Evolutionary conservation across 2,113 vertebrate genomes (phyloP).

Genomic region (Thalassoma bifasciatum): DNA sequence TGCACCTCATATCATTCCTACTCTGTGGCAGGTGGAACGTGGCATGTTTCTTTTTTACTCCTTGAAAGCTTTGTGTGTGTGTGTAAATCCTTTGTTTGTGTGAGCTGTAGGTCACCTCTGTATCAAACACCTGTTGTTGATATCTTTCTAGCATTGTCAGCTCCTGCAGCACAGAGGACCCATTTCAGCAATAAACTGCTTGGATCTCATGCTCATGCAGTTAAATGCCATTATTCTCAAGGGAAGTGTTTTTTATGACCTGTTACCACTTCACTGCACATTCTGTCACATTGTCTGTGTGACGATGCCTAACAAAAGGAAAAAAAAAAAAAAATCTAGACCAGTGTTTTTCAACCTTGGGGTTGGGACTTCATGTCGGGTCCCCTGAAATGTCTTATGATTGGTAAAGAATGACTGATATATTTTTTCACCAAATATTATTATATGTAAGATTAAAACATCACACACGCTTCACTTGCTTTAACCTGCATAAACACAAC

Average conservation of each 20-base stretch:
- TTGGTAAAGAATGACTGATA: no score
- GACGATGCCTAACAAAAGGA: constrained; percentile 60
- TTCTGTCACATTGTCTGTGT: constrained; percentile 60
- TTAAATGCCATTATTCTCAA: constrained; percentile 58
- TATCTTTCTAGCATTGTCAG: constrained; percentile 1
- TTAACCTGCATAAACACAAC: no score
- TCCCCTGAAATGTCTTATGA: no score
- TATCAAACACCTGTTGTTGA: neutral
- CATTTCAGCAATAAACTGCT: constrained; percentile 29
- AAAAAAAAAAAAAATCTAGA: no score
- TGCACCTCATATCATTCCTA: constrained; percentile 48
- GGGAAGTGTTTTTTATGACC: constrained; percentile 57
- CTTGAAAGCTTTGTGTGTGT: constrained; percentile 13
- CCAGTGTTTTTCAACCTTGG: no score
- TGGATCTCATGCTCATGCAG: constrained; percentile 36
- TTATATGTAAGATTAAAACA: no score
- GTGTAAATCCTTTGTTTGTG: neutral
- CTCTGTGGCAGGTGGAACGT: no score
- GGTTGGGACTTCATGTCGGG: no score
- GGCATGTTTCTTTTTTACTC: no score
- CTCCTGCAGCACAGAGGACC: constrained; percentile 28
- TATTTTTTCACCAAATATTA: no score
- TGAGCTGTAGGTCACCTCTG: neutral
- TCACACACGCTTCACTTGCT: no score
- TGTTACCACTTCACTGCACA: constrained; percentile 63